These are phyloP conservation scores for Ferrisia virgata DNA, from an alignment of 2,888 invertebrate species.

Conservation along the genomic window DNA sequence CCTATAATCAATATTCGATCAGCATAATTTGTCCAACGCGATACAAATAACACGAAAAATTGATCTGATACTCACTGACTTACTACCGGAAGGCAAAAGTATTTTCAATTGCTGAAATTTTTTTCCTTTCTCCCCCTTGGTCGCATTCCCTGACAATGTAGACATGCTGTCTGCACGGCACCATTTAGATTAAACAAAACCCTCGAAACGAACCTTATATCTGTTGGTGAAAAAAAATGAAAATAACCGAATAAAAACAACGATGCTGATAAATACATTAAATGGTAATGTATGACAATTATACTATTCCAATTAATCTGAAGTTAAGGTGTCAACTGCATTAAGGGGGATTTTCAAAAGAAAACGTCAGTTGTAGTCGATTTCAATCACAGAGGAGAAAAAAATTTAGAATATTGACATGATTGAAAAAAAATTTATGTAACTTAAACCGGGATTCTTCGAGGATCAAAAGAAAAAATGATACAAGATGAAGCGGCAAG, in stretches of 20 bases:
- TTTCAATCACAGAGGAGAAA: too few species aligned
- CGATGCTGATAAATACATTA: background rate
- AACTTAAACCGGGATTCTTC: background rate
- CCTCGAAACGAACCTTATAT: constrained; percentile 74
- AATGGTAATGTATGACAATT: background rate
- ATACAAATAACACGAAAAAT: background rate
- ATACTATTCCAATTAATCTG: background rate
- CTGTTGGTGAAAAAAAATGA: constrained; percentile 54
- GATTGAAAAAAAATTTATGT: too few species aligned
- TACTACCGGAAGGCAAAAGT: constrained; percentile 72
- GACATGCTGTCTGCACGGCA: constrained; percentile 95
- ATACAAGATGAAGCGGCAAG: background rate
- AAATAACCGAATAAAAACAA: background rate
- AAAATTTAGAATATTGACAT: too few species aligned
- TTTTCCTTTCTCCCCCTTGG: constrained; percentile 81
- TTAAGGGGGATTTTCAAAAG: too few species aligned
- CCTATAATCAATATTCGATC: background rate
- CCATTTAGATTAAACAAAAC: constrained; percentile 76
- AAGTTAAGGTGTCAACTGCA: background rate
- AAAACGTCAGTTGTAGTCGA: too few species aligned
- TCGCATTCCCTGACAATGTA: constrained; percentile 87
- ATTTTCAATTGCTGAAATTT: constrained; percentile 97
- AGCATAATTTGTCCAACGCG: background rate
- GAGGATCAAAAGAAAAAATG: background rate
- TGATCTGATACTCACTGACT: background rate